Conservation (phyloP, 2,797 vertebrate genomes). For the Gallinago solitaria region DNA sequence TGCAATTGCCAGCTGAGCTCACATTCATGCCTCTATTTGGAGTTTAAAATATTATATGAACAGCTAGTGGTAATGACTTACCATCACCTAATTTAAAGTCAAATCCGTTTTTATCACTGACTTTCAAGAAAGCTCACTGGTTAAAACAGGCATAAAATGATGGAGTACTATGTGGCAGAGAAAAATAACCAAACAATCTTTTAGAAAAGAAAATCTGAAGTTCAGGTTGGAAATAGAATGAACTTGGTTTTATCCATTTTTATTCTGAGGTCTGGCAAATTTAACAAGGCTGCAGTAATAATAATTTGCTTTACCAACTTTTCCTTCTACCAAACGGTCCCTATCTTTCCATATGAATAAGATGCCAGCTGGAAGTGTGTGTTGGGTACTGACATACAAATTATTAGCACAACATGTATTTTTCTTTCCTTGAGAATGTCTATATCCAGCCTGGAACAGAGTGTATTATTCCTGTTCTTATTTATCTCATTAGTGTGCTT, state of each 20-base stretch:
- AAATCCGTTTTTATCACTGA: not conserved
- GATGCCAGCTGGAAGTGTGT: conserved; percentile 22
- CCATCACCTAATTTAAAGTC: not conserved
- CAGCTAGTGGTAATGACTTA: not conserved
- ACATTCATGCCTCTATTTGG: not conserved
- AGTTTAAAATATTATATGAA: not conserved
- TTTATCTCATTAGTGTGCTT: conserved; percentile 44
- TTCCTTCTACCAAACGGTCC: not conserved
- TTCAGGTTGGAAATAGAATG: not conserved
- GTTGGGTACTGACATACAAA: not conserved
- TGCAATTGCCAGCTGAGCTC: not conserved
- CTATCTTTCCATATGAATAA: not conserved
- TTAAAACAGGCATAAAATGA: not conserved
- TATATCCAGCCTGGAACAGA: conserved; percentile 24
- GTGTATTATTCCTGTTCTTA: conserved; percentile 10
- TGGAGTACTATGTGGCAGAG: not conserved
- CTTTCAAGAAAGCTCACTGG: not conserved
- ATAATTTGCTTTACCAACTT: not conserved
- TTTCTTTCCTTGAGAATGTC: not conserved
- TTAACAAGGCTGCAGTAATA: not conserved
- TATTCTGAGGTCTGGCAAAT: not conserved
- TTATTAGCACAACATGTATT: conserved; percentile 32
- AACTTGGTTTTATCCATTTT: not conserved
- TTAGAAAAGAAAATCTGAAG: not conserved
- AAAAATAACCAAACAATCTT: not conserved